Percentiles rank a stretch among this genome's conserved stretches.
These are phyloP conservation scores for Drosophila histrio DNA, from an alignment of 2,888 invertebrate species.

Conservation along the genomic window DNA sequence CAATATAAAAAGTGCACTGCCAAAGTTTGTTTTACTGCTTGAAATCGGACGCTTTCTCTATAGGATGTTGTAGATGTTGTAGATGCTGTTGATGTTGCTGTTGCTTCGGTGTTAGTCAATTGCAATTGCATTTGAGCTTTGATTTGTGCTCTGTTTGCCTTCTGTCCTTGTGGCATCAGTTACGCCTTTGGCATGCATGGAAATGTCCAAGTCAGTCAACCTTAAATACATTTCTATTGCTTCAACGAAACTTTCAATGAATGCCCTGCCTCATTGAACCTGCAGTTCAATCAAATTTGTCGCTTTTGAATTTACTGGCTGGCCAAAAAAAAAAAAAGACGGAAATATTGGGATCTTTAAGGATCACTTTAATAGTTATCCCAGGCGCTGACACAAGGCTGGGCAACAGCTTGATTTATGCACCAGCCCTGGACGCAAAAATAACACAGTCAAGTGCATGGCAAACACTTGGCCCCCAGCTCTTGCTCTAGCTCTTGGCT, in stretches of 20 bases:
- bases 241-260: slow-evolving; percentile 6
- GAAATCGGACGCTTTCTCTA: slow-evolving; percentile 44
- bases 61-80: slow-evolving; percentile 24
- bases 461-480: slow-evolving; percentile 72
- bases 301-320: slow-evolving; percentile 26
- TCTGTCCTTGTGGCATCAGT: slow-evolving; percentile 11
- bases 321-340: not conserved
- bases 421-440: slow-evolving; percentile 58
- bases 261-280: slow-evolving; percentile 40
- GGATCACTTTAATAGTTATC: slow-evolving; percentile 49
- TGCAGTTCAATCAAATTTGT: slow-evolving; percentile 67
- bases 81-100: slow-evolving; percentile 17
- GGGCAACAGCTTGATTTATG: slow-evolving; percentile 66
- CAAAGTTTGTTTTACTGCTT: slow-evolving; percentile 61
- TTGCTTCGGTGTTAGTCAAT: slow-evolving; percentile 38
- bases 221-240: slow-evolving; percentile 35
- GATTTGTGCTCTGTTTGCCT: slow-evolving; percentile 43
- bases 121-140: slow-evolving; percentile 55
- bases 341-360: slow-evolving; percentile 66
- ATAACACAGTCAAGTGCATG: slow-evolving; percentile 79
- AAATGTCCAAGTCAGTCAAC: slow-evolving; percentile 46
- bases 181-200: slow-evolving; percentile 50
- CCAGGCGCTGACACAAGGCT: slow-evolving; percentile 10
- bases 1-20: slow-evolving; percentile 53
- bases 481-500: slow-evolving; percentile 30